Conservation (phyloP, 2,797 vertebrate genomes). For the Chloroceryle inda region DNA sequence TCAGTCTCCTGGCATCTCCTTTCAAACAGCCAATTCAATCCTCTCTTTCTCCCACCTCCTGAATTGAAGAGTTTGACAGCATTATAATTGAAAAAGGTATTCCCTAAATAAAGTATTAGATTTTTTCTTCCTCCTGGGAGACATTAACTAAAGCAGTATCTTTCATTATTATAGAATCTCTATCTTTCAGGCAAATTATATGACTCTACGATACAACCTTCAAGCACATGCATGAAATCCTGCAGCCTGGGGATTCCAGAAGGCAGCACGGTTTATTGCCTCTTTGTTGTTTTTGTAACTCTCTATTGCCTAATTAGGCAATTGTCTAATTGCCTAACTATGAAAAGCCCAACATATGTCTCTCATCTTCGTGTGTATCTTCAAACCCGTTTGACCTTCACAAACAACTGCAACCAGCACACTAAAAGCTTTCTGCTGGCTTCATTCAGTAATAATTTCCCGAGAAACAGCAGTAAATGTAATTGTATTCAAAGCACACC, state of each 20-base stretch:
- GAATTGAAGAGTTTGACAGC: background rate
- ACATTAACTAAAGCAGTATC: background rate
- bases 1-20: background rate
- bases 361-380: background rate
- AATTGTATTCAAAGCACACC: background rate
- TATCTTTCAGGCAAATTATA: background rate
- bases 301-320: background rate
- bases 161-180: background rate
- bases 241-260: background rate
- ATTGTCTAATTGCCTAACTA: background rate
- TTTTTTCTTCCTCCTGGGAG: background rate
- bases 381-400: slow-evolving; percentile 1
- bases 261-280: accelerated
- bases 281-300: background rate
- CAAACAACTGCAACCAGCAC: background rate
- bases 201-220: background rate
- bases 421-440: background rate
- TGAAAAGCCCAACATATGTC: background rate
- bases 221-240: background rate
- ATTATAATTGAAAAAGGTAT: background rate
- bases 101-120: background rate
- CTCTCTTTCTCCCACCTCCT: accelerated
- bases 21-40: background rate
- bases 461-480: background rate
- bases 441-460: background rate